Conservation (phyloP, 92 coral and sea anemone species). For the Paragorgia papillata region DNA sequence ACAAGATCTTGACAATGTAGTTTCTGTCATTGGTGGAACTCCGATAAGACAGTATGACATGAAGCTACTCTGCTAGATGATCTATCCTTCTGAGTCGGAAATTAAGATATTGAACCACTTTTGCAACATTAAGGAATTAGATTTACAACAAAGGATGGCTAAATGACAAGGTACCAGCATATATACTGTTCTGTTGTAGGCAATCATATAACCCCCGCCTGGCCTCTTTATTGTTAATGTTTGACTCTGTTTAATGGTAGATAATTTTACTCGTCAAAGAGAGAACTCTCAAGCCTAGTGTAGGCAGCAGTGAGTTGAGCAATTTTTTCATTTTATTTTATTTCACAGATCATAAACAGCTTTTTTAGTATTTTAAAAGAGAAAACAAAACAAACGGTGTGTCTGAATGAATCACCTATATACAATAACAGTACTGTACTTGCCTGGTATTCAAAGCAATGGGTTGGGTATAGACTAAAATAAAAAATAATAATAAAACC, state of each 20-base stretch:
- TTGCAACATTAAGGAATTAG: not conserved
- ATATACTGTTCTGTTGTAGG: not conserved
- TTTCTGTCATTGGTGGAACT: slow-evolving; percentile 2
- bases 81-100: not conserved
- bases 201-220: not conserved
- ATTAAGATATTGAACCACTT: not conserved
- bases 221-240: not conserved
- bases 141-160: slow-evolving; percentile 10
- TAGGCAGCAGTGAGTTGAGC: not conserved
- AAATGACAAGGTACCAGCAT: slow-evolving; percentile 4
- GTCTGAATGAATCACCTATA: too few relatives aligned
- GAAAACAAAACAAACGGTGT: not conserved
- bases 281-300: not conserved
- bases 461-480: too few relatives aligned
- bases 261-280: not conserved
- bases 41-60: not conserved
- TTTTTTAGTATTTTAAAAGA: not conserved
- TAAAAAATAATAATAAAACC: too few relatives aligned
- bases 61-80: slow-evolving; percentile 4
- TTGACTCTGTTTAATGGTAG: not conserved
- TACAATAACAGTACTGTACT: too few relatives aligned
- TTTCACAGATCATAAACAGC: not conserved
- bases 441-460: too few relatives aligned
- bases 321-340: not conserved
- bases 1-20: not conserved